phyloP scores from a whole-genome alignment of 23 tunicate genomes.

The Clavelina lepadiformis region DNA sequence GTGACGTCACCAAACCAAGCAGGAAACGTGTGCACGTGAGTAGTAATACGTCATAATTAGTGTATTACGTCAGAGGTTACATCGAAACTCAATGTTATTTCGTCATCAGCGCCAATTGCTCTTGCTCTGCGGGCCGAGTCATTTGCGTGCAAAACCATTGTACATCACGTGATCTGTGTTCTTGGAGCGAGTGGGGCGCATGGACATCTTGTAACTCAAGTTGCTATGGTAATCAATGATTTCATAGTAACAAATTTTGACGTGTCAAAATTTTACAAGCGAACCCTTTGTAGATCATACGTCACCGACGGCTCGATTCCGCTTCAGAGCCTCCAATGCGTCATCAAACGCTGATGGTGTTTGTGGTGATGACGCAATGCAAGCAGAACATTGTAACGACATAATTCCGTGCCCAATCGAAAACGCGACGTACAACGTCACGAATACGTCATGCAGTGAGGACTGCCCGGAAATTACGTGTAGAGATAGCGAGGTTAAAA shows the following conservation, averaged over 20 bases:
- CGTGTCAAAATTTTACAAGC: no score
- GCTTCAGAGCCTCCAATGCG: slow-evolving; percentile 10
- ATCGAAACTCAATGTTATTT: not conserved
- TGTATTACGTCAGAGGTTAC: not conserved
- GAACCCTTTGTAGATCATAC: no score
- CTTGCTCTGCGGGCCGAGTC: slow-evolving; percentile 21
- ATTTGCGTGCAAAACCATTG: slow-evolving; percentile 9
- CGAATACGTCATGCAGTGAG: not conserved
- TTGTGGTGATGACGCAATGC: slow-evolving; percentile 8
- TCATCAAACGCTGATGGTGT: no score
- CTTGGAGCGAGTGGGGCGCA: slow-evolving; percentile 44
- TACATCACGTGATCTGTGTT: slow-evolving; percentile 4
- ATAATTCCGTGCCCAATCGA: no score
- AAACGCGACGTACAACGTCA: not conserved
- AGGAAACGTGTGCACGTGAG: slow-evolving; percentile 27
- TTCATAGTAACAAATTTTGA: no score
- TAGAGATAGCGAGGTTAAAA: slow-evolving; percentile 18
- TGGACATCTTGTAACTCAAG: no score
- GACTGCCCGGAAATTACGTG: slow-evolving; percentile 29
- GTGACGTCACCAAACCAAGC: not conserved
- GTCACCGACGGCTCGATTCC: not conserved
- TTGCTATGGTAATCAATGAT: no score
- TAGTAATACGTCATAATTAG: not conserved
- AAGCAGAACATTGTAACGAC: not conserved
- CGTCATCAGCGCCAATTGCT: slow-evolving; percentile 6